Base-by-base conservation (phyloP, 1,140 invertebrate species). In the Glossosoma conforme region DNA sequence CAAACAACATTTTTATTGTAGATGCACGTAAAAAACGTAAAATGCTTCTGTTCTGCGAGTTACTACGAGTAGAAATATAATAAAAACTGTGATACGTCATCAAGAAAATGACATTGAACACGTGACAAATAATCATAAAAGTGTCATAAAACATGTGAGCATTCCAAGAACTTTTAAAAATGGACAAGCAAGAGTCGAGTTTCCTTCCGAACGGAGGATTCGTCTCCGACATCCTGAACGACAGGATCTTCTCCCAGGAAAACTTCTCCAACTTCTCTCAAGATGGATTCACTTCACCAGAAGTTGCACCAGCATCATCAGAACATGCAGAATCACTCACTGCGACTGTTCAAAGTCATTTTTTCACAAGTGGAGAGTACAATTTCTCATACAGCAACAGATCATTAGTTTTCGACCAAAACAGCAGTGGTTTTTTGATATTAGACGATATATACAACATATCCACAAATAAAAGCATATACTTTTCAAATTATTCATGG, bases 401-500 rank as follows among this genome's bases (percentile, higher is more conserved):
- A 42, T 42, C 46, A 0, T 50, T 46, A 9, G 45, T 50, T 25
- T 44, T 28, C 13, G 56, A 57, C 20, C 55, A 53, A 22, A 58
- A 58, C 32, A 25, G 10, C 19, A 53, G 40, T 42, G 32, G 44
- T 10, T 44, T 56, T 13, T n/a, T n/a, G n/a, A 22, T 52, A 3
- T 50, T 54, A 15, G 56, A 58, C 17, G 56, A 58, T 13, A 22
- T 30, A 11, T 57, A 44, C 25, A 52, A 43, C 14, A 28, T 44
- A 17, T 38, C 46, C 2, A 54, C 50, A 14, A 65, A 69, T 2
- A n/a, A n/a, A n/a, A n/a, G n/a, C n/a, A n/a, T n/a, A n/a, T n/a
- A n/a, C n/a, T n/a, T n/a, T n/a, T n/a, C n/a, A n/a, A n/a, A n/a
- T n/a, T n/a, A n/a, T n/a, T 59, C 70, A 0, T 60, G 58, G 58